Conservation (phyloP, 2,797 vertebrate species). For the Enteromius thamalakanensis region DNA sequence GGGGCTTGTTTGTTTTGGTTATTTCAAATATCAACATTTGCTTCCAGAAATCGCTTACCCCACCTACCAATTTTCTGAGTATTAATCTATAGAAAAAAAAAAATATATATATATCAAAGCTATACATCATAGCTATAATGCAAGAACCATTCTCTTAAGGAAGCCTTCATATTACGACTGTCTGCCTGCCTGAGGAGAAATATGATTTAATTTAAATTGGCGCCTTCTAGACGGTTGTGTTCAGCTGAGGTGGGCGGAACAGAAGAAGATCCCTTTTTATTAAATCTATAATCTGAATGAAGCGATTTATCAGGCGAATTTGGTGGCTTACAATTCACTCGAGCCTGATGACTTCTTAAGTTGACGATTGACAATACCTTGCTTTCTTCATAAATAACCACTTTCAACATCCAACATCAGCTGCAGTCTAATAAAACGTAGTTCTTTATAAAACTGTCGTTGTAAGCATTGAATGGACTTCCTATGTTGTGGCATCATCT, state of each 20-base stretch:
- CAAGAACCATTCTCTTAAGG: constrained; percentile 6
- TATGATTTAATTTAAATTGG: constrained; percentile 40
- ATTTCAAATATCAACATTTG: too few relatives aligned
- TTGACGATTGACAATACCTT: background rate
- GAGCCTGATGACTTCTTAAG: background rate
- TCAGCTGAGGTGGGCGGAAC: background rate
- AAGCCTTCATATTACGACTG: constrained; percentile 10
- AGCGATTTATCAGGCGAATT: background rate
- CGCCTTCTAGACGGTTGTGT: constrained; percentile 20
- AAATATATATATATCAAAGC: too few relatives aligned
- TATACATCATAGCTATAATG: background rate
- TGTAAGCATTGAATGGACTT: background rate
- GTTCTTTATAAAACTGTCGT: background rate
- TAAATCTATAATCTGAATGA: background rate
- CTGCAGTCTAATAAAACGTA: background rate
- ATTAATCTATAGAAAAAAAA: too few relatives aligned
- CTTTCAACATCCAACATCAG: background rate
- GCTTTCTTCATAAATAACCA: background rate
- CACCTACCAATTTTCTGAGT: too few relatives aligned
- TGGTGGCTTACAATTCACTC: background rate
- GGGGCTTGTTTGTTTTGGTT: too few relatives aligned
- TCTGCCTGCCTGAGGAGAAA: constrained; percentile 28
- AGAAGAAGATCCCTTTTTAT: background rate
- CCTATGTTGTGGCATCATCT: background rate
- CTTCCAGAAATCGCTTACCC: too few relatives aligned